phyloP scores from a whole-genome alignment of 2,113 vertebrate genomes.

The Indicator indicator region DNA sequence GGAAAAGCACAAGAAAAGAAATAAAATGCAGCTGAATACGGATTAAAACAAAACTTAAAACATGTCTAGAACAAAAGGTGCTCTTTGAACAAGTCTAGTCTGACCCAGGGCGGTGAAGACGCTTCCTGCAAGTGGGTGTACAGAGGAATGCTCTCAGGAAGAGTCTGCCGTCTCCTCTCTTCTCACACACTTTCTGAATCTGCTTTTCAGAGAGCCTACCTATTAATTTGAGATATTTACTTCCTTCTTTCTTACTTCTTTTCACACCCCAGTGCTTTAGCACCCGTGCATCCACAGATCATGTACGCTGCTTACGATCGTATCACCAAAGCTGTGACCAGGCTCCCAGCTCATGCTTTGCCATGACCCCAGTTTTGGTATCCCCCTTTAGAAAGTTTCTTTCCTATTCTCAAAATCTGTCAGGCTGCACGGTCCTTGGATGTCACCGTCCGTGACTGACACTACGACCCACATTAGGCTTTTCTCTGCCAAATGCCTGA shows the following conservation, averaged over 20 bases:
- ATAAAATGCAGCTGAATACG: neutral
- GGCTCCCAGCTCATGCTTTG: neutral
- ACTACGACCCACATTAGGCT: neutral
- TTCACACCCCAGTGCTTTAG: neutral
- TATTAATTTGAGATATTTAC: neutral
- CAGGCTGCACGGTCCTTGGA: neutral
- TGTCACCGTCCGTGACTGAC: neutral
- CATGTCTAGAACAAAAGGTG: slow-evolving; percentile 22
- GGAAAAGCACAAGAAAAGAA: neutral
- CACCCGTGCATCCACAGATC: neutral
- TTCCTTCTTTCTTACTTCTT: neutral
- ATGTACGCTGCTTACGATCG: rapidly evolving
- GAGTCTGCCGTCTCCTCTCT: neutral
- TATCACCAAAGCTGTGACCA: rapidly evolving
- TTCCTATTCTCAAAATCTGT: neutral
- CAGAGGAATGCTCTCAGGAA: slow-evolving; percentile 2
- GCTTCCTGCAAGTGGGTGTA: neutral
- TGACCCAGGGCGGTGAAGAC: neutral
- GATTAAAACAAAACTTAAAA: slow-evolving; percentile 49
- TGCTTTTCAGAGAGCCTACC: neutral
- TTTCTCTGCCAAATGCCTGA: neutral
- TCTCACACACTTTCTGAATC: neutral
- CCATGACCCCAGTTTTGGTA: neutral
- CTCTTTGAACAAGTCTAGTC: slow-evolving; percentile 29
- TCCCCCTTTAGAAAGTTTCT: neutral